Evolutionary conservation across 2,888 invertebrate species (phyloP).

Genomic region (Biston betularia): DNA sequence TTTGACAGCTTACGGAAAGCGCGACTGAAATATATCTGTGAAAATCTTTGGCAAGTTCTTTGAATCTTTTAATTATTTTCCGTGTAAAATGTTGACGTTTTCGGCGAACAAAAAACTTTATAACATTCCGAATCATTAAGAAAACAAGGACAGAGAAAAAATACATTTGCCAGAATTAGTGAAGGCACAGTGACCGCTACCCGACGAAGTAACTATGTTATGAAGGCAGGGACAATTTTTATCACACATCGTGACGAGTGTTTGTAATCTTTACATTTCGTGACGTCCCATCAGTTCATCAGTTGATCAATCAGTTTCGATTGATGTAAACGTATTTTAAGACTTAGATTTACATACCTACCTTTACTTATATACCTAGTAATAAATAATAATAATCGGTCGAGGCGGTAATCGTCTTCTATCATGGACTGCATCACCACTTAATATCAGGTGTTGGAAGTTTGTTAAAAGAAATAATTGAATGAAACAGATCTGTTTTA

Average conservation of each 20-base stretch:
- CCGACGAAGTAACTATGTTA: conserved; percentile 24
- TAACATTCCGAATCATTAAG: conserved; percentile 30
- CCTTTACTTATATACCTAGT: too few relatives aligned
- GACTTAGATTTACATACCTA: too few relatives aligned
- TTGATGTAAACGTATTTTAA: too few relatives aligned
- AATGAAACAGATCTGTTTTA: too few relatives aligned
- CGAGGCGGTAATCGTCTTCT: too few relatives aligned
- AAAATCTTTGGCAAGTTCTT: conserved; percentile 27
- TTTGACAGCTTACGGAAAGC: conserved; percentile 28
- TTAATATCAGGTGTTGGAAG: too few relatives aligned
- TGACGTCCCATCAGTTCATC: too few relatives aligned
- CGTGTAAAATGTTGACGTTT: conserved; percentile 17
- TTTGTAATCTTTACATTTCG: background rate
- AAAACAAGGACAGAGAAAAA: conserved; percentile 28
- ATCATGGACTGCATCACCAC: too few relatives aligned
- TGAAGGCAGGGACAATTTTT: background rate
- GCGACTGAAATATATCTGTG: conserved; percentile 15
- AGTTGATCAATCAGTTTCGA: too few relatives aligned
- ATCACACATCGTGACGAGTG: background rate
- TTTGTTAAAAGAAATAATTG: too few relatives aligned
- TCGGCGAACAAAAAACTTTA: conserved; percentile 17
- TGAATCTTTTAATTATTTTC: conserved; percentile 31
- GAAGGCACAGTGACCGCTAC: conserved; percentile 10
- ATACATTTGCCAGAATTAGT: conserved; percentile 11
- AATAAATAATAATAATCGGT: too few relatives aligned